These are phyloP conservation scores for Dryobotodes eremita DNA, from an alignment of 2,888 invertebrate species.

Conservation along the genomic window DNA sequence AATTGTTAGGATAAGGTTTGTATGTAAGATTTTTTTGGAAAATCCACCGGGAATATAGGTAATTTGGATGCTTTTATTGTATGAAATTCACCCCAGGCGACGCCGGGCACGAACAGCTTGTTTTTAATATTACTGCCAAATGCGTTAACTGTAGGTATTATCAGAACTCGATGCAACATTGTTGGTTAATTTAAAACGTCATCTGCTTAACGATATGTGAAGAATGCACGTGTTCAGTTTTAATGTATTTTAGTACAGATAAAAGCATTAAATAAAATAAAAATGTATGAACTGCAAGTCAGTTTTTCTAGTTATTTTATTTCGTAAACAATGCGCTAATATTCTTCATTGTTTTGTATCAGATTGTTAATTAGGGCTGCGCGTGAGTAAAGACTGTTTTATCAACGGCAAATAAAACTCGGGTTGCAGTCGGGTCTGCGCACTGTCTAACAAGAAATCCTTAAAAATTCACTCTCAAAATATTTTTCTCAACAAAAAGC, in stretches of 20 bases:
- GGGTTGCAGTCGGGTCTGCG: too few relatives aligned
- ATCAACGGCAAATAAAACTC: too few relatives aligned
- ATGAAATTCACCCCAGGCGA: too few relatives aligned
- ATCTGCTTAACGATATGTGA: not conserved
- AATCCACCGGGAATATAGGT: too few relatives aligned
- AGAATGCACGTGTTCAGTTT: not conserved
- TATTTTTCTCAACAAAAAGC: not conserved
- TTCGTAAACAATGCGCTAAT: not conserved
- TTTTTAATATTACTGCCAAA: too few relatives aligned
- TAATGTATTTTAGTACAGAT: not conserved
- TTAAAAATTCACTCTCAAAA: not conserved
- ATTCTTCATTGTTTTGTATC: too few relatives aligned
- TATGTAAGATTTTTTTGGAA: too few relatives aligned
- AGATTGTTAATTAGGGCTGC: not conserved
- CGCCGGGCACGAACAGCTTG: too few relatives aligned
- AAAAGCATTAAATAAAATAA: not conserved
- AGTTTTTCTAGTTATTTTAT: not conserved
- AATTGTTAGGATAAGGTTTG: too few relatives aligned
- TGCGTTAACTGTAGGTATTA: not conserved
- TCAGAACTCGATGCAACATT: not conserved
- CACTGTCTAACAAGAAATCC: not conserved
- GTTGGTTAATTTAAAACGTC: not conserved
- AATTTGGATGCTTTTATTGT: too few relatives aligned
- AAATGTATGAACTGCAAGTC: not conserved
- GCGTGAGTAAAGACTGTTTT: too few relatives aligned